Conservation (phyloP, 2,113 vertebrate species). For the Embiotoca jacksoni region DNA sequence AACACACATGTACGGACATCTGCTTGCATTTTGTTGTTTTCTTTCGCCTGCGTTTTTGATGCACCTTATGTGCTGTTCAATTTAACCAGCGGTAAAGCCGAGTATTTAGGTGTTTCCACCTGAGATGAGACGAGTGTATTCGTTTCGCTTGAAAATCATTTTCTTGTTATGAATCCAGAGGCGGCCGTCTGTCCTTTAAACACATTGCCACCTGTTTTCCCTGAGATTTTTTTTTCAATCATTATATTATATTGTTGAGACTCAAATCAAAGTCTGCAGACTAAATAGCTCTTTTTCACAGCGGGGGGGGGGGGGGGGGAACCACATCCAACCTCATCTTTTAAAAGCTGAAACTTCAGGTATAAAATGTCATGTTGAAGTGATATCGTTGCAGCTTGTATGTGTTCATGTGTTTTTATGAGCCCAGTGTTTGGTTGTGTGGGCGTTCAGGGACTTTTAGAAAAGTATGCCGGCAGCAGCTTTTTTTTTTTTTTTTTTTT, state of each 20-base stretch:
- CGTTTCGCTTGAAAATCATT: not conserved
- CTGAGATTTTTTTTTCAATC: not conserved
- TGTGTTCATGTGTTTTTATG: slow-evolving; percentile 17
- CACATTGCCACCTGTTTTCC: not conserved
- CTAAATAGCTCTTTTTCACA: not conserved
- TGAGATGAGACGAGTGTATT: no score
- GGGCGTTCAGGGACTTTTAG: slow-evolving; percentile 68
- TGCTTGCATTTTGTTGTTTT: slow-evolving; percentile 2
- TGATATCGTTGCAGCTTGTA: slow-evolving; percentile 16
- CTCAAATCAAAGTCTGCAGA: not conserved
- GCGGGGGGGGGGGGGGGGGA: not conserved
- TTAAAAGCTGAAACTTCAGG: slow-evolving; percentile 14
- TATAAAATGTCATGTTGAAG: slow-evolving; percentile 24
- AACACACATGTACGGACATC: slow-evolving; percentile 24
- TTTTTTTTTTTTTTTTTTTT: slow-evolving; percentile 52
- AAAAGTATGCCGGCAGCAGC: slow-evolving; percentile 70
- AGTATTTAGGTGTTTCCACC: no score
- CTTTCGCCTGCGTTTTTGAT: slow-evolving; percentile 12
- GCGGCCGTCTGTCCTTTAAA: not conserved
- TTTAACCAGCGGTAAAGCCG: no score
- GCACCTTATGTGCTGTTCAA: not conserved
- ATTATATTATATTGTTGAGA: not conserved
- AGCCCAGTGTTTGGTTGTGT: slow-evolving; percentile 33
- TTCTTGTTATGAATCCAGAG: not conserved
- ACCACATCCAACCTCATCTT: slow-evolving; percentile 6